Evolutionary conservation across 2,888 invertebrate species (phyloP).

Genomic region (Lapara coniferarum): DNA sequence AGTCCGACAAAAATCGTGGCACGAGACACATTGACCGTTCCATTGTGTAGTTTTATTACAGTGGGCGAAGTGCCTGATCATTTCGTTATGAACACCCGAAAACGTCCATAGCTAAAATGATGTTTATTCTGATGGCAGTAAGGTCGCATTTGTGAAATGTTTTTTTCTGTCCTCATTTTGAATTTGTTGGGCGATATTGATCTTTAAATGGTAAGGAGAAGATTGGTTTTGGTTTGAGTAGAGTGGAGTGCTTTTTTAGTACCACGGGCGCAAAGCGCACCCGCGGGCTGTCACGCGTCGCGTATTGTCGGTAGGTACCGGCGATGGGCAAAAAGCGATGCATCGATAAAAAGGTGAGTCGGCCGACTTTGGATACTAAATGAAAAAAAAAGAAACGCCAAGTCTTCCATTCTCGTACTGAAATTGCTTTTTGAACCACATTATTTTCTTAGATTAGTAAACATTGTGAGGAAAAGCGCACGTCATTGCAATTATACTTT

Average conservation of each 20-base stretch:
- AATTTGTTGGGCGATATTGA: background rate
- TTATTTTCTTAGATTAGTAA: conserved; percentile 22
- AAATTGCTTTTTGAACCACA: conserved; percentile 23
- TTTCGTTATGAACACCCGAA: conserved; percentile 44
- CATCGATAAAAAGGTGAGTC: conserved; percentile 57
- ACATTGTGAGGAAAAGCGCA: conserved; percentile 13
- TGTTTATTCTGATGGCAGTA: conserved; percentile 51
- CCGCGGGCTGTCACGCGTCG: conserved; percentile 79
- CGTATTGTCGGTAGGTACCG: conserved; percentile 55
- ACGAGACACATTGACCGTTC: conserved; percentile 77
- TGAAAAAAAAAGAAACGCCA: conserved; percentile 19
- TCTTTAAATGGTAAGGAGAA: conserved; percentile 29
- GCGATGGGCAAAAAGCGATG: conserved; percentile 58
- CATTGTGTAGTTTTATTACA: conserved; percentile 70
- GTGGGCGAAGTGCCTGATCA: conserved; percentile 56
- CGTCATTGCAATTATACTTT: background rate
- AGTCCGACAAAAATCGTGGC: conserved; percentile 69
- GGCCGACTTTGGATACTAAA: conserved; percentile 25
- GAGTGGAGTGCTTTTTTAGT: conserved; percentile 40
- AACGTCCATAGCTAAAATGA: conserved; percentile 34
- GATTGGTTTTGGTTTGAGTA: conserved; percentile 34
- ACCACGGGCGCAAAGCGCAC: conserved; percentile 69
- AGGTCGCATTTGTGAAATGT: conserved; percentile 19
- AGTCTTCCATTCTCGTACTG: conserved; percentile 14
- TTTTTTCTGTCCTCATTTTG: background rate